Evolutionary conservation across 1,140 invertebrate genomes (phyloP), one percentile per base, ranked within the genome.

Genomic region (Lepidurus packardi): DNA sequence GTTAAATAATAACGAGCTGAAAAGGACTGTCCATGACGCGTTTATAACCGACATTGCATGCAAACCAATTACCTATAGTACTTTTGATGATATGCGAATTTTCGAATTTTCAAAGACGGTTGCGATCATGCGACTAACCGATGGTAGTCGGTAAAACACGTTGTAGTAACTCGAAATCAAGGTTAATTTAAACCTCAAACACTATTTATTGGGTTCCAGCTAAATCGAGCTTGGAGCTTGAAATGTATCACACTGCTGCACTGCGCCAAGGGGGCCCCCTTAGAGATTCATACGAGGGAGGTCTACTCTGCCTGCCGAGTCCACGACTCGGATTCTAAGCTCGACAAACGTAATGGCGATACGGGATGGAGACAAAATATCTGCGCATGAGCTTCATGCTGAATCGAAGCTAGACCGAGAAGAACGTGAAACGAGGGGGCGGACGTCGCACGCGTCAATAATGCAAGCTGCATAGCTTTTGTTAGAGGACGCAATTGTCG

Each of bases 241-340:
- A 65, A 65, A 65, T 65, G 53, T 65, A 65, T 65, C 53, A n/a
- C 53, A 65, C 53, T 65, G 53, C 53, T 65, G 53, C 53, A 65
- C 53, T 65, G 53, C 53, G 53, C 53, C 53, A 65, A 65, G 53
- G 53, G 53, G 53, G 13, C 53, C 53, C 53, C 53, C 53, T 65
- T 65, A 65, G 53, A 65, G 53, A 65, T 65, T 65, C 53, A 21
- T 65, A 21, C 8, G 53, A 65, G 16, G 53, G 53, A 21, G 53
- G 53, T 65, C 53, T 65, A 65, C 53, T 65, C 53, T 21, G 53
- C 21, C 53, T 65, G 53, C 53, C 53, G 53, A 65, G 53, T 8
- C 53, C 53, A 65, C 53, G 53, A n/a, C 53, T 21, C 53, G 53
- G 53, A n/a, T n/a, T 65, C 53, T 65, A 16, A 65, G 53, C n/a